phyloP scores from a whole-genome alignment of 2,113 vertebrate species.

The Meriones unguiculatus region DNA sequence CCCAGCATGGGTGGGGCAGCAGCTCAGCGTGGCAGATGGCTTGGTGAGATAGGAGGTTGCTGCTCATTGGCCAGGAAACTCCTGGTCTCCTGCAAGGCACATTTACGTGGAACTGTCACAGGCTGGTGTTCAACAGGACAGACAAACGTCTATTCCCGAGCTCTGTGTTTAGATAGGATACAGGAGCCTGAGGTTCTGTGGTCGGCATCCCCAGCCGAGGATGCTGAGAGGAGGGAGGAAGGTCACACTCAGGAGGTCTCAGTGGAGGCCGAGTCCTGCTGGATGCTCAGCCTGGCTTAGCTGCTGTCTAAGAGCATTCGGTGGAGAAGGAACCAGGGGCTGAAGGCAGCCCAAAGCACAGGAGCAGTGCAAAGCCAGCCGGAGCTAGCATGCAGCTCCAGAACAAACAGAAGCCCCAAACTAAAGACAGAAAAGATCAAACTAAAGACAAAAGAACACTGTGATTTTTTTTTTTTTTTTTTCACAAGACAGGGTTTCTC shows the following conservation, averaged over 20 bases:
- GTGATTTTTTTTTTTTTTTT: background rate
- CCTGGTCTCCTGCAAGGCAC: background rate
- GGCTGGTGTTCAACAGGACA: background rate
- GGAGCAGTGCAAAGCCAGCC: background rate
- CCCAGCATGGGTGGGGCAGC: background rate
- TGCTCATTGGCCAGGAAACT: background rate
- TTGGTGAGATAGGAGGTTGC: background rate
- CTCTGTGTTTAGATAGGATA: background rate
- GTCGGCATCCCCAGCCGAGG: background rate
- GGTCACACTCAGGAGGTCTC: no score
- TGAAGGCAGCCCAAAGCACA: background rate
- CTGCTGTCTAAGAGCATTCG: background rate
- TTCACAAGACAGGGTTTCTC: no score
- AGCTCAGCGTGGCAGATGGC: background rate
- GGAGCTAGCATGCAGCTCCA: no score
- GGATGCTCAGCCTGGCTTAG: background rate
- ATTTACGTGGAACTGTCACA: background rate
- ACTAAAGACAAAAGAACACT: background rate
- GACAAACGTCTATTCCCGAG: background rate
- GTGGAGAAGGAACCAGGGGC: background rate
- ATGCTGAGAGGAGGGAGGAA: no score
- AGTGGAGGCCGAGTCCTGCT: background rate
- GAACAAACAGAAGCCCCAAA: no score
- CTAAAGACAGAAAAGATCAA: background rate
- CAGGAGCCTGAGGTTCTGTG: background rate